Percentiles rank a stretch among this genome's conserved stretches.
Evolutionary conservation across 1,140 invertebrate species (phyloP).

Genomic region (Alviniconcha marisindica): DNA sequence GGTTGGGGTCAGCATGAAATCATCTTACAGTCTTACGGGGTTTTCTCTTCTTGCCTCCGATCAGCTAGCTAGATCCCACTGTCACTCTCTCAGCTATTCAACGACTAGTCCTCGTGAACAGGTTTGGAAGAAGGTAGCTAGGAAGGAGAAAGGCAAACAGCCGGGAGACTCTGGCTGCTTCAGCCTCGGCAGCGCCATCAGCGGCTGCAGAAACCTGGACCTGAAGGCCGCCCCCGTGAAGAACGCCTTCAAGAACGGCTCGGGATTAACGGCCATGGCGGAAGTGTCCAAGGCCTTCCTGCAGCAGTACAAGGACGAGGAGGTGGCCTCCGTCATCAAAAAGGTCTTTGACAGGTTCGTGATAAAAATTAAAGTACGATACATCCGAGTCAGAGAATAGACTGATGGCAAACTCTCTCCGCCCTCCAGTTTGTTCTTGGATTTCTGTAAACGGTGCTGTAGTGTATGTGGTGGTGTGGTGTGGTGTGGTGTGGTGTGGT

Average conservation of each 20-base stretch:
- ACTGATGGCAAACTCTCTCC: too few species aligned
- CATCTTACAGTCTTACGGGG: too few species aligned
- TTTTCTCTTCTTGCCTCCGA: too few species aligned
- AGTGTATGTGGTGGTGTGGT: too few species aligned
- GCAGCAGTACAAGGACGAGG: constrained; percentile 48
- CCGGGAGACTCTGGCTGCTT: constrained; percentile 41
- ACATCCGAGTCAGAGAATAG: too few species aligned
- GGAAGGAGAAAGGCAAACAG: constrained; percentile 32
- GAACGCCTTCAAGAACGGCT: constrained; percentile 51
- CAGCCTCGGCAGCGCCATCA: constrained; percentile 57
- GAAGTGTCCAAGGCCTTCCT: constrained; percentile 51
- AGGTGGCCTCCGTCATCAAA: constrained; percentile 45
- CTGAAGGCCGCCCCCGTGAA: constrained; percentile 47
- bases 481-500: too few species aligned
- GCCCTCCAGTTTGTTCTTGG: too few species aligned
- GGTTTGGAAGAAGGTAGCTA: constrained; percentile 55
- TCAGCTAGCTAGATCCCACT: too few species aligned
- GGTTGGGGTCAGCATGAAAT: too few species aligned
- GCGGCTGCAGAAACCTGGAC: constrained; percentile 43
- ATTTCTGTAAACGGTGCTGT: too few species aligned
- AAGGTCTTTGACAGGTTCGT: constrained; percentile 57
- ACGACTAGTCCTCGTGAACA: not conserved
- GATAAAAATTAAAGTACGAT: too few species aligned
- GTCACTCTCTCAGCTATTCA: too few species aligned
- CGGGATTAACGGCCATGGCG: constrained; percentile 47